Evolutionary conservation across 1,140 invertebrate genomes (phyloP).

Genomic region (Euwallacea fornicatus): DNA sequence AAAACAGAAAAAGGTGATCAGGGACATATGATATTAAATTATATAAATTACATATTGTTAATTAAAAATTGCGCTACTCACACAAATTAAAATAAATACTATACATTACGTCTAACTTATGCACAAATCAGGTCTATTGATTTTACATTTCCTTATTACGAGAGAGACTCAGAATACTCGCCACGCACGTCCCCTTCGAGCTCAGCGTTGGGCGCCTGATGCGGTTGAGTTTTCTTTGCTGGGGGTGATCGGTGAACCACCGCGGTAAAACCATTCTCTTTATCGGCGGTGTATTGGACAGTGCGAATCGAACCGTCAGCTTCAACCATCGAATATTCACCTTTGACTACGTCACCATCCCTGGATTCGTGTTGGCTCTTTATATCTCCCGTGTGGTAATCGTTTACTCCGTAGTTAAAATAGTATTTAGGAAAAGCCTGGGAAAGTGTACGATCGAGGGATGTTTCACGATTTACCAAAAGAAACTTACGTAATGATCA

Average conservation of each 20-base stretch:
- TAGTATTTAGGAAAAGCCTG: constrained; percentile 64
- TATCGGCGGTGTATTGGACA: constrained; percentile 54
- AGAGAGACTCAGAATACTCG: not conserved
- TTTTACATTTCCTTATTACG: not conserved
- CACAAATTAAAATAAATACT: not conserved
- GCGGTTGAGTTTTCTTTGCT: constrained; percentile 4
- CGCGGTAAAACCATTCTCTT: constrained; percentile 53
- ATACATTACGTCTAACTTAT: not conserved
- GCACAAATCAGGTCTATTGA: too few relatives aligned
- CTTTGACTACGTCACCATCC: constrained; percentile 66
- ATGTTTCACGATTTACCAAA: not conserved
- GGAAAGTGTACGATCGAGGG: constrained; percentile 11
- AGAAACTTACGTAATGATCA: constrained; percentile 15
- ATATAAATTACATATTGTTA: too few relatives aligned
- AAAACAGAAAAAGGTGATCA: too few relatives aligned
- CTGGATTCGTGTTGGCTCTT: constrained; percentile 68
- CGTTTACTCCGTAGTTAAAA: constrained; percentile 67
- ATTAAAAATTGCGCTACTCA: too few relatives aligned
- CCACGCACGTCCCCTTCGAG: not conserved
- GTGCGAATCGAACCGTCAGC: constrained; percentile 67
- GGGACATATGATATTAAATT: too few relatives aligned
- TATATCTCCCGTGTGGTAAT: constrained; percentile 65
- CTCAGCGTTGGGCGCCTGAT: not conserved
- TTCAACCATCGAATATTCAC: constrained; percentile 63
- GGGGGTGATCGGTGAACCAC: constrained; percentile 54